phyloP scores from a whole-genome alignment of 2,797 vertebrate genomes.

The Ctenopoma kingsleyae region DNA sequence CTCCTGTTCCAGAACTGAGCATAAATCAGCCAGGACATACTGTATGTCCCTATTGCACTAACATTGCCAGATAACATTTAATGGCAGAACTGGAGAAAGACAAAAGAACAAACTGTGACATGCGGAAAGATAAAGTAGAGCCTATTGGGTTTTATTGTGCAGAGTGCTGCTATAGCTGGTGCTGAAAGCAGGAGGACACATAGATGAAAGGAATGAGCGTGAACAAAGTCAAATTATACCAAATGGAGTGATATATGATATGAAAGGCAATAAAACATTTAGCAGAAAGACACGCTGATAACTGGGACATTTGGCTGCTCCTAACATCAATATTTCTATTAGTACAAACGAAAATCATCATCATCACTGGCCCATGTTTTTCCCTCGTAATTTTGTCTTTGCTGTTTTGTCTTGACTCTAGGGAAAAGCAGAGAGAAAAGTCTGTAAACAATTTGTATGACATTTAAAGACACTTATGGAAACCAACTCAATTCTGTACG shows the following conservation, averaged over 20 bases:
- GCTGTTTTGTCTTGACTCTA: constrained; percentile 7
- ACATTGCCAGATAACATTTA: constrained; percentile 55
- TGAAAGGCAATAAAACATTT: constrained; percentile 11
- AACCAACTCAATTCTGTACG: constrained; percentile 43
- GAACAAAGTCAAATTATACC: too few species aligned
- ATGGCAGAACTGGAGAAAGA: constrained; percentile 51
- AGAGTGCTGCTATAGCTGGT: constrained; percentile 54
- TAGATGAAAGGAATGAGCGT: constrained; percentile 27
- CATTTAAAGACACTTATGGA: constrained; percentile 46
- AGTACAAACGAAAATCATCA: constrained; percentile 21
- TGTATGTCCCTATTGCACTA: constrained; percentile 31
- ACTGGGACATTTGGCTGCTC: background rate
- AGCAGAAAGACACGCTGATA: background rate
- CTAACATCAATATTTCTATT: constrained; percentile 21
- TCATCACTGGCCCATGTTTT: background rate
- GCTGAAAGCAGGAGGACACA: constrained; percentile 31
- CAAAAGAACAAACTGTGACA: constrained; percentile 53
- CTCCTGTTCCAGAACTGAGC: constrained; percentile 25
- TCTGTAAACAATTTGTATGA: constrained; percentile 53
- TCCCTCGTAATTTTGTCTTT: constrained; percentile 26
- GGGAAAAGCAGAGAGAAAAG: constrained; percentile 10
- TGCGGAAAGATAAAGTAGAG: constrained; percentile 61
- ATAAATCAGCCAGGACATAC: constrained; percentile 43
- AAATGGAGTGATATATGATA: constrained; percentile 26
- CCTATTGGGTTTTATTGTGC: constrained; percentile 55